Conservation (phyloP, 2,888 invertebrate genomes). For the Tillus elongatus region DNA sequence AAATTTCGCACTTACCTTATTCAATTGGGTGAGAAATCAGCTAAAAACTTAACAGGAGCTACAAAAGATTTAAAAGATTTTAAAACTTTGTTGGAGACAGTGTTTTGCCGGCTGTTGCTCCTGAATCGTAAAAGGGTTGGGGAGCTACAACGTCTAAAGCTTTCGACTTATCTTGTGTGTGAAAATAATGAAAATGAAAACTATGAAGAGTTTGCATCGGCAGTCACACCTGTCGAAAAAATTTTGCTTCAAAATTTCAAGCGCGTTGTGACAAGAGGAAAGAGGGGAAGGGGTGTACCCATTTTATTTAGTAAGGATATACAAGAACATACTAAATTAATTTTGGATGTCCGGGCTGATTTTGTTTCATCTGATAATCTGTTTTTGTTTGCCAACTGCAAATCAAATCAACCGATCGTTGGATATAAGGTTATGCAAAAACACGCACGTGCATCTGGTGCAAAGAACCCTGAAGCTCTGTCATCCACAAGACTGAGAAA, state of each 20-base stretch:
- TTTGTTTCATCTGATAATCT: slow-evolving; percentile 8
- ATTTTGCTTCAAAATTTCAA: slow-evolving; percentile 9
- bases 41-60: slow-evolving; percentile 8
- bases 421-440: slow-evolving; percentile 15
- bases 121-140: slow-evolving; percentile 4
- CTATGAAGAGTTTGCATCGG: slow-evolving; percentile 6
- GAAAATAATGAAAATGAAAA: background rate
- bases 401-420: slow-evolving; percentile 4
- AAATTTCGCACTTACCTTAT: slow-evolving; percentile 9
- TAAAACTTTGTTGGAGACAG: slow-evolving; percentile 8
- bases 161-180: slow-evolving; percentile 1
- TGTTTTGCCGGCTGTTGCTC: slow-evolving; percentile 5
- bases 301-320: slow-evolving; percentile 13
- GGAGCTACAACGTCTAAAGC: background rate
- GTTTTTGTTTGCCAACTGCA: slow-evolving; percentile 11
- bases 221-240: slow-evolving; percentile 22
- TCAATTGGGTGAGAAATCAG: slow-evolving; percentile 8
- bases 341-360: slow-evolving; percentile 8
- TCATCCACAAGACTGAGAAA: slow-evolving; percentile 12
- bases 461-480: slow-evolving; percentile 12
- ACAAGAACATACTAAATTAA: slow-evolving; percentile 10
- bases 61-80: slow-evolving; percentile 12
- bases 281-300: slow-evolving; percentile 15
- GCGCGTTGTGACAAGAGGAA: slow-evolving; percentile 14
- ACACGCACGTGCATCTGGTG: slow-evolving; percentile 9